These are phyloP conservation scores for Circaetus cinerascens DNA, from an alignment of 2,113 vertebrate genomes.

Conservation along the genomic window DNA sequence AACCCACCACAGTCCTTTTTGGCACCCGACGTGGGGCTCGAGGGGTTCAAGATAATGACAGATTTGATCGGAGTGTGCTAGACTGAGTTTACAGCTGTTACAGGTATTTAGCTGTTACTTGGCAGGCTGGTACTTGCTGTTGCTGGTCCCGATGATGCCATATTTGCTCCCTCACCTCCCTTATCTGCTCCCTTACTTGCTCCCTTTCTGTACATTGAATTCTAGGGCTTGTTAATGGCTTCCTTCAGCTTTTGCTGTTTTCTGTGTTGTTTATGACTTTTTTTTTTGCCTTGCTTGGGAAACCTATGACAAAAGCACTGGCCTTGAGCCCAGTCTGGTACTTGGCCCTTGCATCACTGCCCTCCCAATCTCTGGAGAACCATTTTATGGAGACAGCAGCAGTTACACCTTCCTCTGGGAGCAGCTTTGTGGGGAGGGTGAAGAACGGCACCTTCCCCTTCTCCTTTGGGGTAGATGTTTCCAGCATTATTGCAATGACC, in stretches of 20 bases:
- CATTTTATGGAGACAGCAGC: background rate
- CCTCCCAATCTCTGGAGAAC: background rate
- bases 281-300: background rate
- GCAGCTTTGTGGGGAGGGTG: background rate
- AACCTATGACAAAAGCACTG: background rate
- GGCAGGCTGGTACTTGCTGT: background rate
- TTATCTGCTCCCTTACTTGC: background rate
- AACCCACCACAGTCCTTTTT: background rate
- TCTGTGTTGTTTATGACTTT: background rate
- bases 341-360: background rate
- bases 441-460: background rate
- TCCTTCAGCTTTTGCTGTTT: background rate
- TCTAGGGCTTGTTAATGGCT: background rate
- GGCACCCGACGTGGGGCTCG: background rate
- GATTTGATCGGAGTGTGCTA: background rate
- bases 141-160: background rate
- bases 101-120: background rate
- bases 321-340: background rate
- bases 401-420: background rate
- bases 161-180: background rate
- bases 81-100: background rate
- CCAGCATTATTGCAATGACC: background rate
- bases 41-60: background rate
- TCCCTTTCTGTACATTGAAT: background rate
- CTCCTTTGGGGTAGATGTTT: fast-evolving